A percentile compares a stretch with the other conserved stretches of the same genome.
Evolutionary conservation across 2,888 invertebrate species (phyloP).

Genomic region (Drosophila sordidula): DNA sequence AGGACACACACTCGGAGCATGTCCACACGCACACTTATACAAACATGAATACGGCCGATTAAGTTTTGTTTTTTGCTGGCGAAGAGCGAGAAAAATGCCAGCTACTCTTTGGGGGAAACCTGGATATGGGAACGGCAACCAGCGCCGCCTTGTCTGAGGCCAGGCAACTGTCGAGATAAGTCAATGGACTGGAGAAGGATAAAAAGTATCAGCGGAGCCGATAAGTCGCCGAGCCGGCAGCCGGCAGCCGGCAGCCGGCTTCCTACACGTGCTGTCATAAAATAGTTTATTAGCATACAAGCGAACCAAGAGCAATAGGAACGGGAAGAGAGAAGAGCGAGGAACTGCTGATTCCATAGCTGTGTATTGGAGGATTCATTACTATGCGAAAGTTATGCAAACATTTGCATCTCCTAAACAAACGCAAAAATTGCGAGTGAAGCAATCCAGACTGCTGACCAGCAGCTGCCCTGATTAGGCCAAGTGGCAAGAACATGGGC

Average conservation of each 20-base stretch:
- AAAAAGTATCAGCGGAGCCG: slow-evolving; percentile 23
- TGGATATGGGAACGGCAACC: slow-evolving; percentile 10
- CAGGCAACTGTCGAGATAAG: slow-evolving; percentile 45
- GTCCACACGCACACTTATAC: neutral
- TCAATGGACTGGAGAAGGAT: slow-evolving; percentile 46
- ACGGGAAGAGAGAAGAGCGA: neutral
- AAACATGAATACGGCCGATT: slow-evolving; percentile 36
- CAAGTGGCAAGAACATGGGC: neutral
- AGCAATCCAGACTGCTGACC: slow-evolving; percentile 26
- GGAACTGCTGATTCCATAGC: slow-evolving; percentile 26
- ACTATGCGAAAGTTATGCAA: slow-evolving; percentile 28
- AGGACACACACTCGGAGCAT: slow-evolving; percentile 14
- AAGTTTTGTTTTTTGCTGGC: slow-evolving; percentile 33
- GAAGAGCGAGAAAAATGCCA: slow-evolving; percentile 12
- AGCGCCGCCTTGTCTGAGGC: slow-evolving; percentile 69
- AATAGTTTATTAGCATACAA: slow-evolving; percentile 71
- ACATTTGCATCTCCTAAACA: slow-evolving; percentile 63
- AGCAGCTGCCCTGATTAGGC: slow-evolving; percentile 19
- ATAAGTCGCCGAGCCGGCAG: slow-evolving; percentile 34
- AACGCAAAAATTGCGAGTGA: slow-evolving; percentile 33
- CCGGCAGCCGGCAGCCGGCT: slow-evolving; percentile 19
- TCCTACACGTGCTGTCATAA: slow-evolving; percentile 63
- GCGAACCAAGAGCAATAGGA: slow-evolving; percentile 2
- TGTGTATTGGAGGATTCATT: slow-evolving; percentile 15
- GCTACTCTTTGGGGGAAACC: slow-evolving; percentile 17